These are phyloP conservation scores for Zhengitettix transpicula DNA, from an alignment of 2,888 invertebrate species.

Conservation along the genomic window DNA sequence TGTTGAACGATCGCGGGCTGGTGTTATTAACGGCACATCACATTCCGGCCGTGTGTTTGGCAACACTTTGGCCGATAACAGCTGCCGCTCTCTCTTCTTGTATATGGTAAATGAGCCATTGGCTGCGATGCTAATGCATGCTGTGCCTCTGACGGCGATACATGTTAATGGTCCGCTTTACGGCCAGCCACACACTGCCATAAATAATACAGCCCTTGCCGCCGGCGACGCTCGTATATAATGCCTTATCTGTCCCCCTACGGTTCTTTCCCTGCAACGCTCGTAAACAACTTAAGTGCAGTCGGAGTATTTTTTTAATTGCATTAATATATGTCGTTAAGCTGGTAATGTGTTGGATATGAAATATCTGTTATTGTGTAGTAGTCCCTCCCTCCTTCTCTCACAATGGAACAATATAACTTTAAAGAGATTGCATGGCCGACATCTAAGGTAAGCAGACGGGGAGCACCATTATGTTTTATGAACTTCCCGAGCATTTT, in stretches of 20 bases:
- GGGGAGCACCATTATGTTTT: too few relatives aligned
- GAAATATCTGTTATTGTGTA: neutral
- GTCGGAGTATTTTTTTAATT: neutral
- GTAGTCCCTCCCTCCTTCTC: neutral
- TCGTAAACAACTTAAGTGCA: neutral
- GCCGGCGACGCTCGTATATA: neutral
- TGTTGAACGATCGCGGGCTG: too few relatives aligned
- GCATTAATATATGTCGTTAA: neutral
- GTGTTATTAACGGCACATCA: too few relatives aligned
- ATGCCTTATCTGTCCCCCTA: neutral
- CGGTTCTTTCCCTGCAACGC: neutral
- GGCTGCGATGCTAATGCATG: neutral
- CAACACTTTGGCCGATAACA: too few relatives aligned
- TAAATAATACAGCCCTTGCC: neutral
- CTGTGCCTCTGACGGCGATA: neutral
- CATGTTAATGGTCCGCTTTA: neutral
- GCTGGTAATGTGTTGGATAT: neutral
- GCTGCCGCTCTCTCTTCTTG: too few relatives aligned
- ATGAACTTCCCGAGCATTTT: too few relatives aligned
- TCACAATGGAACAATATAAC: neutral
- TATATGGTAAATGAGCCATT: neutral
- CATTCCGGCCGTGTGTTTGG: too few relatives aligned
- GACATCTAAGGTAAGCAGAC: neutral
- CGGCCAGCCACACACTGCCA: neutral
- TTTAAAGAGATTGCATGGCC: neutral